Evolutionary conservation across 2,113 vertebrate genomes (phyloP).

Genomic region (Delphinapterus leucas): DNA sequence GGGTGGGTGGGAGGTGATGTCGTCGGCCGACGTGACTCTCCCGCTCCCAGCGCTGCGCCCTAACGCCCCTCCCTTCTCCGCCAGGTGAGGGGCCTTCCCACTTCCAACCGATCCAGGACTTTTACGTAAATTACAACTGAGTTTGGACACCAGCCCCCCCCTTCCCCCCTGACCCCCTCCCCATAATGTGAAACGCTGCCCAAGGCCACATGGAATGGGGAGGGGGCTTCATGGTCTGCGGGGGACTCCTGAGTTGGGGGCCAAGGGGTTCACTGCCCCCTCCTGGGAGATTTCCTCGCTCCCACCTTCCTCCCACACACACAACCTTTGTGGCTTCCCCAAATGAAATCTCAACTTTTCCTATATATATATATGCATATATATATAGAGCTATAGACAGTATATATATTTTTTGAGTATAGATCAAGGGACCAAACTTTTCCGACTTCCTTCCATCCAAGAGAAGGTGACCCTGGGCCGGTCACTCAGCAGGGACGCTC

Average conservation of each 20-base stretch:
- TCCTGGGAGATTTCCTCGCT: constrained; percentile 43
- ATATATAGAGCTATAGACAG: constrained; percentile 71
- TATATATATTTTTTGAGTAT: constrained; percentile 82
- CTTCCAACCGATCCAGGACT: constrained; percentile 78
- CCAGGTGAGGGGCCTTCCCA: constrained; percentile 78
- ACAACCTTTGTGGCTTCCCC: constrained; percentile 45
- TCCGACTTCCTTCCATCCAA: constrained; percentile 71
- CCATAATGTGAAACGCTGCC: constrained; percentile 52
- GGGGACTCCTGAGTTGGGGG: constrained; percentile 66
- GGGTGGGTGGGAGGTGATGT: not conserved
- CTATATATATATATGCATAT: constrained; percentile 74
- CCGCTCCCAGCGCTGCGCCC: not conserved
- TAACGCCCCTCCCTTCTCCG: constrained; percentile 70
- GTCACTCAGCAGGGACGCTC: constrained; percentile 63
- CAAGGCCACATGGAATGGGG: not conserved
- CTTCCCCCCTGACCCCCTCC: not conserved
- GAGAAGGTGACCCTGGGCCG: constrained; percentile 67
- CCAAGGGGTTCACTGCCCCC: constrained; percentile 60
- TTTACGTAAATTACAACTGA: constrained; percentile 76
- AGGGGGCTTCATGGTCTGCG: not conserved
- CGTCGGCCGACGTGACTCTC: not conserved
- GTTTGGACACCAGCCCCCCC: constrained; percentile 75
- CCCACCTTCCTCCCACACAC: not conserved
- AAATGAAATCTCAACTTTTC: constrained; percentile 64
- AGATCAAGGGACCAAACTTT: constrained; percentile 84